Percentiles rank a stretch among this genome's conserved stretches.
These are phyloP conservation scores for Squalus acanthias DNA, from an alignment of 2,797 vertebrate species.

Conservation along the genomic window DNA sequence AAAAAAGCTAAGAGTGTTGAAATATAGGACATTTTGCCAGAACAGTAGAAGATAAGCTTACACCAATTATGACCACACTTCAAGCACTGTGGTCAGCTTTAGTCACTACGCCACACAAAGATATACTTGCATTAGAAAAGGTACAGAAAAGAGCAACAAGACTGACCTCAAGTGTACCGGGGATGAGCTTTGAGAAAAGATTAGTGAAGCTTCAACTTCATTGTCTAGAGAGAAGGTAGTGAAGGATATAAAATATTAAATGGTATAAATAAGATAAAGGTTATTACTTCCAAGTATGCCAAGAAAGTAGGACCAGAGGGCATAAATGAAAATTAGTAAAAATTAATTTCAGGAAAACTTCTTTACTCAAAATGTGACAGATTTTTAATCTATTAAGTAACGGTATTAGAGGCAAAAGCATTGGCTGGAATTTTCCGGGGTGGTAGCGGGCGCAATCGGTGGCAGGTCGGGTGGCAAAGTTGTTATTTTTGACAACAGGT, in stretches of 20 bases:
- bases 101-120: background rate
- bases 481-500: no score
- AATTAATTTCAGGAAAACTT: background rate
- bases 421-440: background rate
- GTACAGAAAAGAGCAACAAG: background rate
- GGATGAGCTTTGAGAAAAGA: background rate
- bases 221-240: background rate
- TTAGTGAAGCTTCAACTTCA: background rate
- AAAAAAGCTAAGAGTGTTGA: background rate
- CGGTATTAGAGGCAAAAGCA: background rate
- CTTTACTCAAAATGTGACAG: background rate
- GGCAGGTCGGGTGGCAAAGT: no score
- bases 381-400: background rate
- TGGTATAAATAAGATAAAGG: no score
- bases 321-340: background rate
- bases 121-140: background rate
- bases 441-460: no score
- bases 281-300: background rate
- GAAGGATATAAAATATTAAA: background rate
- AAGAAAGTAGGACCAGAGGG: background rate
- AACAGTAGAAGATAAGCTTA: background rate
- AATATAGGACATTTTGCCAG: background rate
- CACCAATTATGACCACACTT: background rate
- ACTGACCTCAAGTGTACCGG: background rate
- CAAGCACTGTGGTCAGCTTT: background rate